Conservation (phyloP, 1,140 invertebrate genomes). For the Drosophila sucinea region DNA sequence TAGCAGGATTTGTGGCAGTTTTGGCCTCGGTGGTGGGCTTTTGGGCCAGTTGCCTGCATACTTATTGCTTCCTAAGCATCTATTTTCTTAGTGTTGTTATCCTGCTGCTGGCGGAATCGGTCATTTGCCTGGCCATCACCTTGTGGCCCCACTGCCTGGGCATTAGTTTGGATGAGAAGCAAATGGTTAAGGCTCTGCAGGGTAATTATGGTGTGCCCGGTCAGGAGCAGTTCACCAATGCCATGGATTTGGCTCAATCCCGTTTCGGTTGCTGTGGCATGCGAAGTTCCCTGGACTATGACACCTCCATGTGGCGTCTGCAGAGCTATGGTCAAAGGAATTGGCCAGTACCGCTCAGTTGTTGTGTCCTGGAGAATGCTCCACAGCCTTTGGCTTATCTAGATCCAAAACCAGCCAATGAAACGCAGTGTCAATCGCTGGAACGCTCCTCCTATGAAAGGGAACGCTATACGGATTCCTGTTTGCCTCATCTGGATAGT, state of each 20-base stretch:
- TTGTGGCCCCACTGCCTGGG: constrained; percentile 91
- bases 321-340: constrained; percentile 88
- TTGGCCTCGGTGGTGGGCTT: constrained; percentile 89
- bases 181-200: constrained; percentile 88
- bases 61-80: constrained; percentile 88
- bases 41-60: constrained; percentile 90
- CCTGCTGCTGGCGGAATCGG: constrained; percentile 88
- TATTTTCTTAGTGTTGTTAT: constrained; percentile 89
- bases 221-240: constrained; percentile 88
- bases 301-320: constrained; percentile 91
- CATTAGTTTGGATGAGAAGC: constrained; percentile 87
- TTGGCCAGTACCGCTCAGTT: constrained; percentile 90
- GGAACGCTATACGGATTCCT: constrained; percentile 88
- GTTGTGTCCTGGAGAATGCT: constrained; percentile 88
- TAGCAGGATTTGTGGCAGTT: constrained; percentile 87
- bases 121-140: constrained; percentile 88
- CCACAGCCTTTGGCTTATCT: constrained; percentile 86
- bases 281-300: constrained; percentile 90
- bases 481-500: constrained; percentile 87
- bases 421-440: constrained; percentile 88
- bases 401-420: constrained; percentile 90
- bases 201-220: constrained; percentile 90
- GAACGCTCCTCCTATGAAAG: constrained; percentile 85
- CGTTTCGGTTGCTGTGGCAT: constrained; percentile 94
- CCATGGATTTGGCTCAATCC: constrained; percentile 90